Base-by-base conservation (phyloP, 1,140 invertebrate species). In the Cotesia typhae region DNA sequence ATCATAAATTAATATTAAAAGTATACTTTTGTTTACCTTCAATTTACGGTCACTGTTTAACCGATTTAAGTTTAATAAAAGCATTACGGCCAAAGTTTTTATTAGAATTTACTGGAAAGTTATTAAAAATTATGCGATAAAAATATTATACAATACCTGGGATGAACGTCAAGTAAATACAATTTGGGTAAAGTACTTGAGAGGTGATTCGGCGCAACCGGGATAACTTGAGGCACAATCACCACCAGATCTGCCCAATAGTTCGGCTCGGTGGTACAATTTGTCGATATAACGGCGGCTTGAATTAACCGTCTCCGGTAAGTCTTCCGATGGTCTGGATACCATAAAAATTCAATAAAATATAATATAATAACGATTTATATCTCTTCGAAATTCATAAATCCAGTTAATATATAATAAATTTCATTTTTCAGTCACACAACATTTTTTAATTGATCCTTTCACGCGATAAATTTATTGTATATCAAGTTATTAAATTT, bases 311-410 rank as follows among this genome's bases (percentile, higher is more conserved):
- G 71, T 55, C 53, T 74, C 77, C 38, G 78, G 74, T 73, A 78
- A 79, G 75, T 86, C 84, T 75, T 84, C 83, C n/a, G 83, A 83
- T 3, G 86, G 86, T 52, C 86, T 87, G 80, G 55, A 78, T 47
- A 10, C 5, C 6, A 10, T 47, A 74, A 52, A 76, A 73, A 66
- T 20, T 51, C 52, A 38, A 38, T 38, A 14, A 20, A 35, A 55
- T n/a, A 28, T 6, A 55, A 14, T 55, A n/a, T 6, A 12, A 14
- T 6, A 55, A 6, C 5, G 53, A 14, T 12, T 5, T 5, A 14
- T n/a, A 55, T 37, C 17, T 71, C 69, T 65, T 57, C 65, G 12
- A 75, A 71, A 68, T 28, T 28, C 28, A 28, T 28, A 28, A 28
- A 28, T 28, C 28, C 28, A 28, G 28, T 28, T 2, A 28, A 28